phyloP scores from a whole-genome alignment of 2,888 invertebrate genomes.

The Hypena proboscidalis region DNA sequence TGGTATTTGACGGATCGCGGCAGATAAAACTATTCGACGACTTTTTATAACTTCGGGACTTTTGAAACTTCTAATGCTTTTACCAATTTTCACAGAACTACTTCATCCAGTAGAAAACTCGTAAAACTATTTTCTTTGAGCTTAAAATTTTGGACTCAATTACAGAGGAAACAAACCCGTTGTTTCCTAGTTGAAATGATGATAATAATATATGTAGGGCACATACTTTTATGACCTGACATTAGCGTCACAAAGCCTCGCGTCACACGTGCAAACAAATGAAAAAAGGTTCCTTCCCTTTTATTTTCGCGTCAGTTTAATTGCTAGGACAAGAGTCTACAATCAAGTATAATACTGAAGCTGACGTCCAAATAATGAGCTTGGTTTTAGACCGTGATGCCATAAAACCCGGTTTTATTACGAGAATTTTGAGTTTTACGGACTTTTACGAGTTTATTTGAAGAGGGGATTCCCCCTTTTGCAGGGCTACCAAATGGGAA shows the following conservation, averaged over 20 bases:
- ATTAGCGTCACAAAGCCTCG: not conserved
- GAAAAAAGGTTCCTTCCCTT: conserved; percentile 47
- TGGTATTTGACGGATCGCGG: too few relatives aligned
- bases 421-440: conserved; percentile 56
- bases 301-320: conserved; percentile 58
- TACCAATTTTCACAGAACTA: too few relatives aligned
- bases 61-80: too few relatives aligned
- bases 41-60: too few relatives aligned
- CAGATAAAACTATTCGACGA: too few relatives aligned
- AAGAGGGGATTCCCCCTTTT: conserved; percentile 40
- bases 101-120: too few relatives aligned
- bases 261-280: conserved; percentile 30
- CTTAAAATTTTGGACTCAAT: too few relatives aligned
- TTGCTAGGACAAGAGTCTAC: conserved; percentile 56
- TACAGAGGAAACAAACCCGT: too few relatives aligned
- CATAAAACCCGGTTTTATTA: conserved; percentile 59
- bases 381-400: conserved; percentile 46
- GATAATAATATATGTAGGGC: too few relatives aligned
- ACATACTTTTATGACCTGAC: too few relatives aligned
- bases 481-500: not conserved
- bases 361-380: conserved; percentile 60
- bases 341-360: conserved; percentile 53
- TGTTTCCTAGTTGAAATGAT: too few relatives aligned
- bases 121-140: too few relatives aligned
- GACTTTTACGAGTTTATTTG: conserved; percentile 61